phyloP scores from a whole-genome alignment of 92 coral and sea anemone species.

The Palythoa heliodiscus region DNA sequence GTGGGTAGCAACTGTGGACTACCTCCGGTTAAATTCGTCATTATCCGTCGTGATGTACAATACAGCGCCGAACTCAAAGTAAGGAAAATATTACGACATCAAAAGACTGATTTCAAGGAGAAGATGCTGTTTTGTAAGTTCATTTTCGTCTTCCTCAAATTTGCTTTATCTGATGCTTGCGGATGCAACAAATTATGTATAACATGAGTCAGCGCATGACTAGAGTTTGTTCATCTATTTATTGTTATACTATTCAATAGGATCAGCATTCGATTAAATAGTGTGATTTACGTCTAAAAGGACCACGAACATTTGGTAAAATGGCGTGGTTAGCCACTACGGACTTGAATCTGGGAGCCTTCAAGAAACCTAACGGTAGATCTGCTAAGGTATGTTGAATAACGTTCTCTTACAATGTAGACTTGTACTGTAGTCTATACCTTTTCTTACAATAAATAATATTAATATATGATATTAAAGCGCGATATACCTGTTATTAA shows the following conservation, averaged over 20 bases:
- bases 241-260: neutral
- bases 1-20: neutral
- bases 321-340: conserved; percentile 53
- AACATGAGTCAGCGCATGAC: neutral
- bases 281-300: conserved; percentile 13
- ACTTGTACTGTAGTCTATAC: neutral
- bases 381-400: conserved; percentile 34
- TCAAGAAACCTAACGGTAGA: conserved; percentile 21
- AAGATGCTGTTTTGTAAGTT: neutral
- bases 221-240: neutral
- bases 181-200: neutral
- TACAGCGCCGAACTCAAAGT: neutral
- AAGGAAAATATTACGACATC: conserved; percentile 3
- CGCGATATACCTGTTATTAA: too few species aligned
- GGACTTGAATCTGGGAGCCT: conserved; percentile 49
- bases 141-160: neutral
- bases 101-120: conserved; percentile 1
- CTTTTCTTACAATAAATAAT: too few species aligned
- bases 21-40: neutral
- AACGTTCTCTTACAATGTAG: neutral
- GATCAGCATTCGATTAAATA: neutral
- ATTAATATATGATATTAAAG: neutral
- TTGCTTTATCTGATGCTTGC: neutral
- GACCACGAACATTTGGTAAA: conserved; percentile 52
- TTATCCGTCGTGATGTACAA: neutral